phyloP scores from a whole-genome alignment of 2,797 vertebrate species.

The Alfaro cultratus region DNA sequence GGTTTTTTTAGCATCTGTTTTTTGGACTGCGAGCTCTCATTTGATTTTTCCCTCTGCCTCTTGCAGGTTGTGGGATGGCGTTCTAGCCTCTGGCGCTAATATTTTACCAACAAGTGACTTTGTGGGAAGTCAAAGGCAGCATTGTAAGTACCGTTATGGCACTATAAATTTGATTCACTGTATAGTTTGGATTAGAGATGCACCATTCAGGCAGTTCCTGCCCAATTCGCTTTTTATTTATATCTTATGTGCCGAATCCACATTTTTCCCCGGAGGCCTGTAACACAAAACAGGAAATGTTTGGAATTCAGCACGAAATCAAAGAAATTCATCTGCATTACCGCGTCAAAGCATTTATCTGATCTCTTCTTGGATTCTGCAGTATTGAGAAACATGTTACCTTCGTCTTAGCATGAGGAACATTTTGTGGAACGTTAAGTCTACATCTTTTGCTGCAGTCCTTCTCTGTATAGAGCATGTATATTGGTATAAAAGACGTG shows the following conservation, averaged over 20 bases:
- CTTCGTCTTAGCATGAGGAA: background rate
- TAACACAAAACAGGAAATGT: background rate
- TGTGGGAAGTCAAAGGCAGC: conserved; percentile 34
- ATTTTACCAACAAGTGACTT: conserved; percentile 50
- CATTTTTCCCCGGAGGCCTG: background rate
- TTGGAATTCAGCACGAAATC: background rate
- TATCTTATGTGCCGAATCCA: background rate
- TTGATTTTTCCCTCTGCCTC: conserved; percentile 1
- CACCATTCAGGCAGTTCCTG: background rate
- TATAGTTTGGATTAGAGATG: background rate
- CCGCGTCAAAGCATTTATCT: background rate
- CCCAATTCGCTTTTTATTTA: background rate
- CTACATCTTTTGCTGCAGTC: background rate
- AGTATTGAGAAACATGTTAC: background rate
- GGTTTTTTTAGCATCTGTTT: conserved; percentile 30
- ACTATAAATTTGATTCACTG: conserved; percentile 32
- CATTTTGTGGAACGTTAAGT: background rate
- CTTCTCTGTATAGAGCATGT: background rate
- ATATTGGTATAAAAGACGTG: background rate
- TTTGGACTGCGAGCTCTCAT: conserved; percentile 18
- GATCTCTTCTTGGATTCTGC: background rate
- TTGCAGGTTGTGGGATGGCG: conserved; percentile 35
- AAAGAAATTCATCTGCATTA: background rate
- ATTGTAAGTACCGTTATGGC: conserved; percentile 61
- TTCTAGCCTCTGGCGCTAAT: conserved; percentile 31